These are phyloP conservation scores for Florisuga fusca DNA, from an alignment of 2,797 vertebrate genomes.

Conservation along the genomic window DNA sequence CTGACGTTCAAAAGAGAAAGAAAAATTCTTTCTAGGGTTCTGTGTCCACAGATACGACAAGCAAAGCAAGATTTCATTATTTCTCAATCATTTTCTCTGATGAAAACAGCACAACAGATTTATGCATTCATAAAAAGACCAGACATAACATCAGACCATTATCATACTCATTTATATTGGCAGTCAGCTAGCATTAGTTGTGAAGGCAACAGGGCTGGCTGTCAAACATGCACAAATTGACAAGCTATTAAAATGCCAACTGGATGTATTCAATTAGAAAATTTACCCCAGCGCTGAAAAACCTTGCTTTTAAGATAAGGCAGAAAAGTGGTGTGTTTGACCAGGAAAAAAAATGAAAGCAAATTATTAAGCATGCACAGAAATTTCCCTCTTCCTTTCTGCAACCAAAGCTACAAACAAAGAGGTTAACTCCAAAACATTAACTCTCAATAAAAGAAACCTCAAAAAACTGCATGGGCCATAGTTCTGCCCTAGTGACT, in stretches of 20 bases:
- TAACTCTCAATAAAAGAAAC: background rate
- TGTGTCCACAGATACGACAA: background rate
- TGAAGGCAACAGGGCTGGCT: constrained; percentile 54
- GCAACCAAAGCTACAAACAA: background rate
- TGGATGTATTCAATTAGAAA: constrained; percentile 53
- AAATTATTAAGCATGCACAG: constrained; percentile 29
- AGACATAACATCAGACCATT: constrained; percentile 47
- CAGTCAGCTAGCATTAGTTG: constrained; percentile 27
- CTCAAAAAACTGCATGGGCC: background rate
- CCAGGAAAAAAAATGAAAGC: background rate
- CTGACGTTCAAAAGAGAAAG: background rate
- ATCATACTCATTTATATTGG: constrained; percentile 31
- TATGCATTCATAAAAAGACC: constrained; percentile 46
- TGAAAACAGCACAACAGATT: constrained; percentile 44
- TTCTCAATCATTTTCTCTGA: constrained; percentile 37
- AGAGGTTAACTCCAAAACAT: background rate
- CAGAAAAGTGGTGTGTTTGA: background rate
- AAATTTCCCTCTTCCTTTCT: constrained; percentile 1
- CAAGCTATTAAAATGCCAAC: background rate
- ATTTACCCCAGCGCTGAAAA: constrained; percentile 15
- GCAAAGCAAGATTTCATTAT: constrained; percentile 46
- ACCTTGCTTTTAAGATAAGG: constrained; percentile 19
- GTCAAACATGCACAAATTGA: constrained; percentile 40
- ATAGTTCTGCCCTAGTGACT: background rate
- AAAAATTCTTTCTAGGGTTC: constrained; percentile 31